A percentile compares a stretch with the other conserved stretches of the same genome.
phyloP scores from a whole-genome alignment of 2,113 vertebrate genomes.

The Tauraco erythrolophus region DNA sequence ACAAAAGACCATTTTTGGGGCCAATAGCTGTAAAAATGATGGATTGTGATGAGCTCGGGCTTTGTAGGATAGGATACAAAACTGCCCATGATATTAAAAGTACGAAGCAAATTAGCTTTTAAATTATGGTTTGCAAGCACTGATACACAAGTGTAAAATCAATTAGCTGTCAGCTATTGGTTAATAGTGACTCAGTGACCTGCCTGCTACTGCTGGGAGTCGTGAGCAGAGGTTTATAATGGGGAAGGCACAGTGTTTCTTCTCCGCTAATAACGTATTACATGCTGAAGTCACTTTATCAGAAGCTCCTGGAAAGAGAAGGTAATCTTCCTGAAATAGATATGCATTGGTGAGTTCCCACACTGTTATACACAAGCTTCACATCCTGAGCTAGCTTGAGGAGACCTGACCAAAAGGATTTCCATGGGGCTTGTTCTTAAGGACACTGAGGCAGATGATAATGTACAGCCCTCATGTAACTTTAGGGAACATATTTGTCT shows the following conservation, averaged over 20 bases:
- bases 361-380: neutral
- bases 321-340: neutral
- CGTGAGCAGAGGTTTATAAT: neutral
- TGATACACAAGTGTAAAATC: neutral
- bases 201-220: neutral
- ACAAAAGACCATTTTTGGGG: neutral
- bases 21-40: neutral
- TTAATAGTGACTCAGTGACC: neutral
- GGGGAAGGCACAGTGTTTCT: neutral
- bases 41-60: neutral
- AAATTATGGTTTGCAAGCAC: neutral
- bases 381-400: neutral
- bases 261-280: neutral
- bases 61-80: neutral
- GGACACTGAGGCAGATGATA: neutral
- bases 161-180: constrained; percentile 27
- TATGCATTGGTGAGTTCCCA: neutral
- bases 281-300: neutral
- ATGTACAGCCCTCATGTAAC: neutral
- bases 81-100: constrained; percentile 19
- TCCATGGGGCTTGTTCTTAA: neutral
- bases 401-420: neutral
- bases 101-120: constrained; percentile 56
- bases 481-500: neutral
- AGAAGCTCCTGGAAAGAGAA: neutral